A percentile compares a stretch with the other conserved stretches of the same genome.
These are phyloP conservation scores for Congeria kusceri DNA, from an alignment of 2,888 invertebrate species.

Conservation along the genomic window DNA sequence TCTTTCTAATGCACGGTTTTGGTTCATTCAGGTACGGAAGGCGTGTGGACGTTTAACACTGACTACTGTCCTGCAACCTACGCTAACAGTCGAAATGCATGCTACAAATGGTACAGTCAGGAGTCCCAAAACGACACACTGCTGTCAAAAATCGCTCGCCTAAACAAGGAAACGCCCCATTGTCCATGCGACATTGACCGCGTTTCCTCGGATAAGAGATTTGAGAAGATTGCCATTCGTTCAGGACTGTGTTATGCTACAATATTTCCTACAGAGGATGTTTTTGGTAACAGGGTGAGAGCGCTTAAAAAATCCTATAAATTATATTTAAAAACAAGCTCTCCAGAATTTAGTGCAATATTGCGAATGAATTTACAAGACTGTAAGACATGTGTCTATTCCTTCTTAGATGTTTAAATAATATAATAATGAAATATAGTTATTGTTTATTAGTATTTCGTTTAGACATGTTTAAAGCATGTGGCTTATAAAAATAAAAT, in stretches of 20 bases:
- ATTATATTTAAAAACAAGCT: no score
- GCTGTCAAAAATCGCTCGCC: not conserved
- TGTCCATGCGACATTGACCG: slow-evolving; percentile 32
- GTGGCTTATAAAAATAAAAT: no score
- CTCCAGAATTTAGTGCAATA: no score
- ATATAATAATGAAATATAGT: no score
- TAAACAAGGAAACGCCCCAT: slow-evolving; percentile 14
- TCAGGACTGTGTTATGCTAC: slow-evolving; percentile 24
- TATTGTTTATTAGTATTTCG: no score
- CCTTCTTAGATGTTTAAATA: no score
- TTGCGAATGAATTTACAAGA: no score
- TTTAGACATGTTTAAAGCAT: no score
- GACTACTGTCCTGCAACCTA: slow-evolving; percentile 33
- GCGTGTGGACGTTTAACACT: slow-evolving; percentile 32
- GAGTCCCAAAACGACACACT: slow-evolving; percentile 9
- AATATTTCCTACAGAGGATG: slow-evolving; percentile 15
- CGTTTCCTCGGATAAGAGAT: slow-evolving; percentile 25
- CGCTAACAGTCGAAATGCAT: slow-evolving; percentile 29
- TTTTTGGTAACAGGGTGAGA: slow-evolving; percentile 25
- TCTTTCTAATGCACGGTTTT: no score
- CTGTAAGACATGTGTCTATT: no score
- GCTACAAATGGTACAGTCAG: slow-evolving; percentile 30
- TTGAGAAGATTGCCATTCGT: not conserved
- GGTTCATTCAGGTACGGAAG: slow-evolving; percentile 6
- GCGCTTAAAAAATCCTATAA: no score